Conservation (phyloP, 2,888 invertebrate genomes). For the Ichneumon xanthorius region DNA sequence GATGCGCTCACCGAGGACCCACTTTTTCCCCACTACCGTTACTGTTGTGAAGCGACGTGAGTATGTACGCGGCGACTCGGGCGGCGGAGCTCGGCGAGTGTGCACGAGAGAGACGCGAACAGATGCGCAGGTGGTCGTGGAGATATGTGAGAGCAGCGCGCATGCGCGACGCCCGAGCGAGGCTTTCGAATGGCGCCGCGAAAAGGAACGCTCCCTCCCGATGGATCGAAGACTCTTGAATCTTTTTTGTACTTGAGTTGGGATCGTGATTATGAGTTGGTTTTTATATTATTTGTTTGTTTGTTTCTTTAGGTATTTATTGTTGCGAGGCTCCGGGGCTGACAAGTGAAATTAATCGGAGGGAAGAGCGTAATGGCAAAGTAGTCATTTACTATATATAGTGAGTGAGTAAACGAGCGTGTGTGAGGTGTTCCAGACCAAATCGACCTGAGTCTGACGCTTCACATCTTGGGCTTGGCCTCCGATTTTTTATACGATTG, state of each 20-base stretch:
- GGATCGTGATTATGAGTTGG: neutral
- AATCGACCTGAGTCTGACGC: too few relatives aligned
- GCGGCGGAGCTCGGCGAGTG: too few relatives aligned
- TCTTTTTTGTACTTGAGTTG: neutral
- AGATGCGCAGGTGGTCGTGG: slow-evolving; percentile 42
- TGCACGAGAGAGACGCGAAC: slow-evolving; percentile 11
- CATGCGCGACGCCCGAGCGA: neutral
- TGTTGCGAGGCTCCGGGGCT: neutral
- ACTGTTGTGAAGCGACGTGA: neutral
- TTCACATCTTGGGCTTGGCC: too few relatives aligned
- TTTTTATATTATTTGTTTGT: neutral
- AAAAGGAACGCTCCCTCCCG: neutral
- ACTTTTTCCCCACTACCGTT: slow-evolving; percentile 30
- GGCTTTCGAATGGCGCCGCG: slow-evolving; percentile 37
- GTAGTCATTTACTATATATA: too few relatives aligned
- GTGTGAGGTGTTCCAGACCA: too few relatives aligned
- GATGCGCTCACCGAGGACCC: slow-evolving; percentile 52
- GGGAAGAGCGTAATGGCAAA: too few relatives aligned
- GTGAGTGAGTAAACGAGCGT: too few relatives aligned
- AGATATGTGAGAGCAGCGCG: neutral
- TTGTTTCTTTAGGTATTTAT: neutral
- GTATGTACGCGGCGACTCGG: neutral
- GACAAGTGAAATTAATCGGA: too few relatives aligned
- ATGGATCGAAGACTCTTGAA: neutral
- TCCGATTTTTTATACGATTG: too few relatives aligned